A percentile compares a stretch with the other conserved stretches of the same genome.
phyloP scores from a whole-genome alignment of 2,888 invertebrate species.

The Oligia strigilis region DNA sequence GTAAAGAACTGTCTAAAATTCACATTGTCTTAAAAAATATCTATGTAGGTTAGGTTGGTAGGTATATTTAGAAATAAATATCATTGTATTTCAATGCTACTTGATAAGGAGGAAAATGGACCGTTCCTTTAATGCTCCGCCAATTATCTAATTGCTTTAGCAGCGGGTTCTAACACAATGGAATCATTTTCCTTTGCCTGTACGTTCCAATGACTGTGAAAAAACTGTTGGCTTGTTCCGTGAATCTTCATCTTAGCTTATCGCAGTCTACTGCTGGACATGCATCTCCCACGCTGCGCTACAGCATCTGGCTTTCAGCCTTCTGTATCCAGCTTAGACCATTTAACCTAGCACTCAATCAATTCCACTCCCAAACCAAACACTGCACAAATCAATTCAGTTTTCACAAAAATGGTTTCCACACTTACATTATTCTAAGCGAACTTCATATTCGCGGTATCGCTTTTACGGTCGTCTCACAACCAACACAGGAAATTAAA shows the following conservation, averaged over 20 bases:
- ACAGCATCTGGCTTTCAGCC: background rate
- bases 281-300: background rate
- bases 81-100: background rate
- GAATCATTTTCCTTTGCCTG: background rate
- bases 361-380: background rate
- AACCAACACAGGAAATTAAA: slow-evolving; percentile 57
- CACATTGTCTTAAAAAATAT: background rate
- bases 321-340: no score
- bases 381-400: background rate
- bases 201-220: background rate
- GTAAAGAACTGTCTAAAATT: background rate
- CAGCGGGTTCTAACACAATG: background rate
- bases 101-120: background rate
- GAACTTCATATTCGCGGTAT: slow-evolving; percentile 2
- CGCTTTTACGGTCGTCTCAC: slow-evolving; percentile 21
- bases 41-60: no score
- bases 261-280: no score
- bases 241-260: background rate
- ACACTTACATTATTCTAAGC: slow-evolving; percentile 31
- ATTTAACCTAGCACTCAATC: no score
- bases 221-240: background rate
- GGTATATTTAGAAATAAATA: background rate
- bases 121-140: background rate
- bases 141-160: background rate
- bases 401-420: background rate